Evolutionary conservation across 2,888 invertebrate species (phyloP).

Genomic region (Machimus rusticus): DNA sequence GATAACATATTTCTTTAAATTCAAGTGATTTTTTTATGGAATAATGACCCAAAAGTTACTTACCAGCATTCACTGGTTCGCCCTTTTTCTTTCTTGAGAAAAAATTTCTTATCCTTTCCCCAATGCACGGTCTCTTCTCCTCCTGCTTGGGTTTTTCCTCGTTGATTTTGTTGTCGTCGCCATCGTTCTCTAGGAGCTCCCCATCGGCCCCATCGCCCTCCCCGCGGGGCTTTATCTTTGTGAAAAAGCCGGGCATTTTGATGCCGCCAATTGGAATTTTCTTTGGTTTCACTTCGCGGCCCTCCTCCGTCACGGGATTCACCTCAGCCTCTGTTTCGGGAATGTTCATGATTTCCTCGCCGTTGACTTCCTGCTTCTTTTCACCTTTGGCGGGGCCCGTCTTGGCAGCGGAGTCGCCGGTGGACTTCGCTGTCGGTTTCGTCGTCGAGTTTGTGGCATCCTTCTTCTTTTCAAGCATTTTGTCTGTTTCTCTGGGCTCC

Average conservation of each 20-base stretch:
- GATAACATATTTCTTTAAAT: no score
- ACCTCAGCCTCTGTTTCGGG: constrained; percentile 50
- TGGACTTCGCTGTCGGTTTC: constrained; percentile 14
- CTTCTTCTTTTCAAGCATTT: constrained; percentile 59
- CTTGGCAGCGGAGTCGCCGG: constrained; percentile 23
- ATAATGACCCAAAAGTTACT: constrained; percentile 46
- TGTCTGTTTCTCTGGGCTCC: constrained; percentile 63
- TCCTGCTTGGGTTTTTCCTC: constrained; percentile 53
- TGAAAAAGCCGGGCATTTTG: constrained; percentile 86
- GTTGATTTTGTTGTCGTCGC: constrained; percentile 60
- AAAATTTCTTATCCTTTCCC: constrained; percentile 66
- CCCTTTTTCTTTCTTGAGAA: constrained; percentile 65
- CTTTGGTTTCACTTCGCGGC: constrained; percentile 78
- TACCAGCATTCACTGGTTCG: constrained; percentile 57
- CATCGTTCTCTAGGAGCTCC: constrained; percentile 63
- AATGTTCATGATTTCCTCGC: constrained; percentile 60
- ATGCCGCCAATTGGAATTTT: constrained; percentile 89
- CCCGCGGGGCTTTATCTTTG: constrained; percentile 75
- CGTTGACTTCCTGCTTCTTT: constrained; percentile 50
- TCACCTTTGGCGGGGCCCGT: constrained; percentile 25
- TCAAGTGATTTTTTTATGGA: no score
- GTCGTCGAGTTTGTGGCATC: constrained; percentile 42
- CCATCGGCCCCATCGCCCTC: constrained; percentile 67
- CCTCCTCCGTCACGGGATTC: constrained; percentile 66
- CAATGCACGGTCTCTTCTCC: constrained; percentile 58